Conservation (phyloP, 2,797 vertebrate genomes). For the Ctenopoma multispine region DNA sequence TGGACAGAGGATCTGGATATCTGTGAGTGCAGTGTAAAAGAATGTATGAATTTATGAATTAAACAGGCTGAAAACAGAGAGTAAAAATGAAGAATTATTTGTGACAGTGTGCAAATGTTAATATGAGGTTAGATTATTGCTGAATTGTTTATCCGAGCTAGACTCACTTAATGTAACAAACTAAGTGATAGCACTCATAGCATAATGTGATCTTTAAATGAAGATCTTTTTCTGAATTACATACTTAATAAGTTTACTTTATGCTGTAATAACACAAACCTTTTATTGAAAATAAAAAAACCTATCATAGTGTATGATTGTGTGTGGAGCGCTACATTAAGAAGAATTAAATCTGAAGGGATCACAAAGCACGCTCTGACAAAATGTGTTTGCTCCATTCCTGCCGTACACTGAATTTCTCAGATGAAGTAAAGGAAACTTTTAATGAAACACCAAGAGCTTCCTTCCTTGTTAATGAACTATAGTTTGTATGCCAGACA, state of each 20-base stretch:
- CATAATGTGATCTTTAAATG: not conserved
- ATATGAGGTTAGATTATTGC: no score
- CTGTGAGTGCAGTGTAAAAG: constrained; percentile 84
- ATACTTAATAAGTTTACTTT: no score
- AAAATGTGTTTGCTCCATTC: not conserved
- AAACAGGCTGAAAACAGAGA: not conserved
- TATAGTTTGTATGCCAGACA: not conserved
- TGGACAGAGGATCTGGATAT: constrained; percentile 93
- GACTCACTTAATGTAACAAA: constrained; percentile 1
- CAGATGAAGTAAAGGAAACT: not conserved
- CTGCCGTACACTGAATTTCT: constrained; percentile 1
- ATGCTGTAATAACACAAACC: no score
- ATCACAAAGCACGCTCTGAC: constrained; percentile 21
- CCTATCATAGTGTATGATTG: no score
- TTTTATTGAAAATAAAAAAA: no score
- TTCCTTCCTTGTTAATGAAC: not conserved
- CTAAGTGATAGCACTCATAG: not conserved
- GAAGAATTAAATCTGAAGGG: not conserved
- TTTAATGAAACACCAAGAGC: not conserved
- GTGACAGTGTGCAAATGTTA: no score
- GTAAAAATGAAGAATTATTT: no score
- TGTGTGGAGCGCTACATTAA: not conserved
- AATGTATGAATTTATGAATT: no score
- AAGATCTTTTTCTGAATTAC: not conserved
- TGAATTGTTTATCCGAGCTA: not conserved